Evolutionary conservation across 2,113 vertebrate genomes (phyloP), one percentile per base, ranked within the genome.

Genomic region (Danionella cerebrum): DNA sequence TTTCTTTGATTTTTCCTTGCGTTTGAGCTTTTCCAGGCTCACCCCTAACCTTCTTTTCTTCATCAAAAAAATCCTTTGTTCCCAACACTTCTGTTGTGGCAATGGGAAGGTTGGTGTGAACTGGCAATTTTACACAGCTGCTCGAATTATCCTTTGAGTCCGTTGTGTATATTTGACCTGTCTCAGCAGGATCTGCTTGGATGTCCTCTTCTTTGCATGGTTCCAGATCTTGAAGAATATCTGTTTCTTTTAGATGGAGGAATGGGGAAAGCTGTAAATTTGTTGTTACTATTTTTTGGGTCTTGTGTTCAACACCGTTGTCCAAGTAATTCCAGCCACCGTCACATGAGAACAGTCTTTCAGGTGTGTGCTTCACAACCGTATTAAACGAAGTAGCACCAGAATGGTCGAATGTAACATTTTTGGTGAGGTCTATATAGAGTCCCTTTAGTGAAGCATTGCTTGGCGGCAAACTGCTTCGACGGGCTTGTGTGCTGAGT

Each of bases 391-490:
- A 55, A 38, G 65, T 55, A 63, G 69, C 22, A 14, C 29, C 41
- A 27, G 45, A 2, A 6, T 19, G 71, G 42, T 83, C 75, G 19
- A 50, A 60, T 52, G 10, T 22, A 44, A 66, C 72, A 39, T 54
- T 27, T 69, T 63, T 74, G n/a, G 22, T 38, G 6, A 35, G 12
- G 13, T 55, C 42, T 63, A 72, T 57, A 72, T 76, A 38, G 64
- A 78, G 78, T 47, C 80, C 86, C 71, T 74, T 71, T 14, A 74
- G 82, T 12, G 85, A 72, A 60, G 83, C 22, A 11, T 80, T 78
- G 52, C 85, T 79, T 36, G 84, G 78, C 0, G 87, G 86, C 55
- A 84, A 87, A 74, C 87, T 88, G 67, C 81, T 85, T 60, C 83
- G 76, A 55, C 82, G 84, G 0, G 81, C 76, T 58, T 84, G 81